Evolutionary conservation across 2,888 invertebrate species (phyloP).

Genomic region (Elysia crispata): DNA sequence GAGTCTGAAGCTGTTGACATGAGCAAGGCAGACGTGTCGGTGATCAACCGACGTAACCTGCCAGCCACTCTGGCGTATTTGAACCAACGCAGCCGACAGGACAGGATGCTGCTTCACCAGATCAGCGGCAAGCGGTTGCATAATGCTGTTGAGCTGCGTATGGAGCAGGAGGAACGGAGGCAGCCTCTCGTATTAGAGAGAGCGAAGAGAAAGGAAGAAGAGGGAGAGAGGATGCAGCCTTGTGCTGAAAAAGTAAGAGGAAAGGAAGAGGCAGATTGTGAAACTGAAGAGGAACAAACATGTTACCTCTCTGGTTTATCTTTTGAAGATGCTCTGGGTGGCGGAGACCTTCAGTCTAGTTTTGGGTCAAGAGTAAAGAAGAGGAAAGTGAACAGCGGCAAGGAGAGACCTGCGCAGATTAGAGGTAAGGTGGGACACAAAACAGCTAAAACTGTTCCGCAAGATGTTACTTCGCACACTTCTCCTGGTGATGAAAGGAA

Average conservation of each 20-base stretch:
- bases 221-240: not conserved
- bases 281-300: not conserved
- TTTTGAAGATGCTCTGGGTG: too few species aligned
- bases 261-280: not conserved
- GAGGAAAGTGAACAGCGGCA: too few species aligned
- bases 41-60: constrained; percentile 42
- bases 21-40: constrained; percentile 43
- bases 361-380: too few species aligned
- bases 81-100: constrained; percentile 41
- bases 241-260: constrained; percentile 36
- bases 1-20: constrained; percentile 5
- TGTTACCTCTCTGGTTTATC: too few species aligned
- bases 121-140: not conserved
- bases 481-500: too few species aligned
- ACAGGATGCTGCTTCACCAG: constrained; percentile 37
- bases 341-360: too few species aligned
- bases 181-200: not conserved
- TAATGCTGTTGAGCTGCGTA: constrained; percentile 42
- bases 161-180: constrained; percentile 26
- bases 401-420: too few species aligned
- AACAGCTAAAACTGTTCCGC: too few species aligned
- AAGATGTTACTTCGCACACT: too few species aligned
- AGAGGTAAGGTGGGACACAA: too few species aligned
- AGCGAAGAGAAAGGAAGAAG: not conserved
- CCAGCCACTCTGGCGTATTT: constrained; percentile 39